Evolutionary conservation across 2,888 invertebrate species (phyloP), one percentile per base, ranked within the genome.

Genomic region (Argynnis bischoffii): DNA sequence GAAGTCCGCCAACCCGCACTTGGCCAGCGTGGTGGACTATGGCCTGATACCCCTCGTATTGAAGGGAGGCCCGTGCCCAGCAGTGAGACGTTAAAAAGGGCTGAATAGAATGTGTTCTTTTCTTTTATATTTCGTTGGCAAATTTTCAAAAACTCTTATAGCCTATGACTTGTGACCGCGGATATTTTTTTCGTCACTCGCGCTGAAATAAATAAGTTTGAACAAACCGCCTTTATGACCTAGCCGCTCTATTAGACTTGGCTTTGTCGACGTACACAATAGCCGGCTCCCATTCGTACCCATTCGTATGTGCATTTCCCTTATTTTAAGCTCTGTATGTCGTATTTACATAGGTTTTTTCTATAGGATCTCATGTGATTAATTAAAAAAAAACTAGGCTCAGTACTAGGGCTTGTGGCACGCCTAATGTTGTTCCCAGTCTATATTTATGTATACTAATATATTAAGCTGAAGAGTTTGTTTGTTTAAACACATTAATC

Each of bases 191-290:
- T 64, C 61, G 63, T 47, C 60, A 55, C 47, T 26, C 56, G 50
- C 64, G 50, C 64, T 63, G 63, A 65, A 68, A 70, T 59, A 70
- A 67, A 65, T 67, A 68, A 61, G 63, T 68, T 63, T 61, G 65
- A 70, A 70, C 70, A 70, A 70, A 68, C 55, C 64, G 21, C 63
- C 47, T 57, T 68, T 64, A 55, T 50, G 51, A 50, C 59, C 65
- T 69, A 66, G 59, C 55, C 63, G 31, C 55, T 69, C 57, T 67
- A 64, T 65, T 65, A 65, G 65, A 65, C 55, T 47, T 61, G 48
- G 48, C 60, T 60, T 66, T 66, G 66, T 66, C 54, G 54, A 54
- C 59, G 35, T 63, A 16, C 53, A 63, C 63, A 63, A 63, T 54
- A 46, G 63, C 2, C 21, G 63, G 63, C 21, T 61, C 53, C 41